These are phyloP conservation scores for Caenorhabditis afra DNA, from an alignment of 2,888 invertebrate species.

Conservation along the genomic window DNA sequence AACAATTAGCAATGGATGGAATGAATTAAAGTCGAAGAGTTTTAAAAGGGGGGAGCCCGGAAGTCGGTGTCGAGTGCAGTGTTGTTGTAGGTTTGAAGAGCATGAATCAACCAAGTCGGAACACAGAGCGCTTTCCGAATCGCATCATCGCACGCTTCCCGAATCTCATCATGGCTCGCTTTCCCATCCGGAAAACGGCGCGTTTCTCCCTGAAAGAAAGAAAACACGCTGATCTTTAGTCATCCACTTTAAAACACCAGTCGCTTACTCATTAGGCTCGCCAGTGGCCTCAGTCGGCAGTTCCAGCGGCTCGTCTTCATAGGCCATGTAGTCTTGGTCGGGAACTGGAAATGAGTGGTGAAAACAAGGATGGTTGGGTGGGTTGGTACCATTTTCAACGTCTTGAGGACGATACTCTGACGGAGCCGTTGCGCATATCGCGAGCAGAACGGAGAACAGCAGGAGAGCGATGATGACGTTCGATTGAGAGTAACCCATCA, in stretches of 20 bases:
- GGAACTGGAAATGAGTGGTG: background rate
- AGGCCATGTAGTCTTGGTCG: constrained; percentile 12
- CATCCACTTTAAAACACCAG: background rate
- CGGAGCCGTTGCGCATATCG: constrained; percentile 25
- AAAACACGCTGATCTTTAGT: constrained; percentile 1
- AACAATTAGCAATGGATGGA: background rate
- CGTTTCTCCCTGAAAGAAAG: constrained; percentile 47
- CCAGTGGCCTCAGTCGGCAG: constrained; percentile 7
- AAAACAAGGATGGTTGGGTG: background rate
- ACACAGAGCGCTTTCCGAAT: constrained; percentile 65
- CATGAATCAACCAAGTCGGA: constrained; percentile 61
- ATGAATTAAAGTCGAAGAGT: constrained; percentile 6
- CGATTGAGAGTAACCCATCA: constrained; percentile 50
- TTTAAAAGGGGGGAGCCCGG: constrained; percentile 31
- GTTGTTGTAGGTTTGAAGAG: background rate
- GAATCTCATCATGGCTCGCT: constrained; percentile 68
- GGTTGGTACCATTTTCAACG: constrained; percentile 4
- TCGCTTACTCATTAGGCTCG: constrained; percentile 33
- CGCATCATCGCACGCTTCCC: constrained; percentile 70
- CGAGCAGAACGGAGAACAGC: constrained; percentile 26
- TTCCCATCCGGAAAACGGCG: constrained; percentile 60
- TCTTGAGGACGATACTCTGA: constrained; percentile 7
- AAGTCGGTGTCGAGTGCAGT: constrained; percentile 39
- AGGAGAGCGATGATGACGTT: constrained; percentile 31
- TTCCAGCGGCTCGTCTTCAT: constrained; percentile 23